Evolutionary conservation across 2,113 vertebrate genomes (phyloP), one percentile per base, ranked within the genome.

Genomic region (Prionailurus viverrinus): DNA sequence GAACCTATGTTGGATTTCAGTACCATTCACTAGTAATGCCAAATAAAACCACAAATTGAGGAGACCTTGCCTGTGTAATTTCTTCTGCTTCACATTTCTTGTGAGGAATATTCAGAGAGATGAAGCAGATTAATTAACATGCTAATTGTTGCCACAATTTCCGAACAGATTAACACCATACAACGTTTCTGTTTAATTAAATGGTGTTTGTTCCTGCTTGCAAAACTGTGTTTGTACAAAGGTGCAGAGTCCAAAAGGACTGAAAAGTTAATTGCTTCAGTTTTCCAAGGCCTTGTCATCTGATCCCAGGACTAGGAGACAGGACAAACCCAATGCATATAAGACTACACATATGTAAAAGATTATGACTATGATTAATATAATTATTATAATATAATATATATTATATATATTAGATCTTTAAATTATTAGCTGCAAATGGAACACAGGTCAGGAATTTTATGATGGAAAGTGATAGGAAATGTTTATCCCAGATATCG

Each of bases 71-170:
- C 18, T 78, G 51, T 16, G 27, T 18, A 48, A 16, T 92, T 96
- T 92, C 74, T 79, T 31, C 53, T 80, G 82, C 66, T 81, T 91
- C 55, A 48, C 21, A 51, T 96, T 91, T 96, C 80, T 92, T 84
- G 5, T 4, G 31, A 85, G 53, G 55, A 83, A 51, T 92, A 84
- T 63, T 96, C 65, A 87, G 92, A 92, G 85, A 97, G 65, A 29
- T 66, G 61, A 80, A 85, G 55, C 65, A 85, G 88, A 84, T 95
- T 98, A 96, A 95, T 97, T 97, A 96, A 97, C 87, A 95, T 96
- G 48, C 90, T 95, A 92, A 96, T 61, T 63, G 51, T 71, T 97
- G 95, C 94, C 90, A 95, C 92, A 74, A 58, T 94, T 97, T 97
- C 94, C 79, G 71, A 82, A 71, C 53, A 79, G 80, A 97, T 94